Percentiles rank a stretch among this genome's conserved stretches.
phyloP scores from a whole-genome alignment of 1,140 invertebrate species.

The Andricus grossulariae region DNA sequence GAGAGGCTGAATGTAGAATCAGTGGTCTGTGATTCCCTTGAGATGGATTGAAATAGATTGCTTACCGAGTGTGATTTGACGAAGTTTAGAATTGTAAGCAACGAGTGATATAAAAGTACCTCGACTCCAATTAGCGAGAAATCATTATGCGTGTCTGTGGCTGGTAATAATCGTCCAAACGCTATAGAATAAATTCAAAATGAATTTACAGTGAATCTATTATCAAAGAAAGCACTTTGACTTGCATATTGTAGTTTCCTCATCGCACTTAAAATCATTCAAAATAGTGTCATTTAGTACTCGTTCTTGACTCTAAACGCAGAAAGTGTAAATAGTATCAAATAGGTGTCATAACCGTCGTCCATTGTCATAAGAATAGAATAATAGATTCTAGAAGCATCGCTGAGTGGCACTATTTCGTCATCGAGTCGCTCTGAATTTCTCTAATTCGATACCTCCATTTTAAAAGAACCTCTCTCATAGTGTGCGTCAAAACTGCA shows the following conservation, averaged over 20 bases:
- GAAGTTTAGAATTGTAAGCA: conserved; percentile 11
- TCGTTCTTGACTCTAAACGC: background rate
- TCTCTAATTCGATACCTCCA: background rate
- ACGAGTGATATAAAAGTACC: conserved; percentile 29
- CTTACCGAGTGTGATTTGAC: conserved; percentile 22
- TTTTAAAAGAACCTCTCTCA: no score
- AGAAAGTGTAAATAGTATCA: conserved; percentile 25
- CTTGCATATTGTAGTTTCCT: no score
- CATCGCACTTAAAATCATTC: no score
- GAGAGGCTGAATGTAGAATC: conserved; percentile 2
- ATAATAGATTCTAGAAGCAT: background rate
- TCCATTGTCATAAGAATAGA: conserved; percentile 20
- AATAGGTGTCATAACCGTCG: conserved; percentile 20
- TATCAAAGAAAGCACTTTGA: no score
- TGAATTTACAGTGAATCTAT: background rate
- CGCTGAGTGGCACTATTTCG: conserved; percentile 3
- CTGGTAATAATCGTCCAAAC: conserved; percentile 20
- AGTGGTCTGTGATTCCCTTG: conserved; percentile 14
- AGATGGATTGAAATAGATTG: conserved; percentile 9
- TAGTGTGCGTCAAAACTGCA: no score
- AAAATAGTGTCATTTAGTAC: conserved; percentile 27
- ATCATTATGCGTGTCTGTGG: conserved; percentile 12
- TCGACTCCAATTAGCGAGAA: conserved; percentile 17
- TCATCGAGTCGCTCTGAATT: background rate
- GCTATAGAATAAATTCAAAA: background rate